Evolutionary conservation across 2,888 invertebrate species (phyloP).

Genomic region (Drosophila koepferae): DNA sequence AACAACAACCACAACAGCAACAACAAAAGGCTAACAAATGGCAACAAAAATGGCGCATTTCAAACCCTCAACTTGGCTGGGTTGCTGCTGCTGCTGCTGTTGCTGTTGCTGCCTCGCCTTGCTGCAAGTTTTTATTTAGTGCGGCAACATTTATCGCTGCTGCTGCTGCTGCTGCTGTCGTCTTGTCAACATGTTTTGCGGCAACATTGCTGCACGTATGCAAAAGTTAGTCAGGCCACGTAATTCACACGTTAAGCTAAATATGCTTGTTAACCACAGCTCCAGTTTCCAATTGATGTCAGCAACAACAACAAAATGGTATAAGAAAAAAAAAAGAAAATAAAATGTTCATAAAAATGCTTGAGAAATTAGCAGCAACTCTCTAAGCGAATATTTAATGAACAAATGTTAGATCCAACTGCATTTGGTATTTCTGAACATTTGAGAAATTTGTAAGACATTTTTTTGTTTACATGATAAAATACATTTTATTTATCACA

Average conservation of each 20-base stretch:
- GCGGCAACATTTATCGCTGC: conserved; percentile 55
- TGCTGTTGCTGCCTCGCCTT: conserved; percentile 59
- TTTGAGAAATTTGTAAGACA: neutral
- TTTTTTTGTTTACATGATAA: neutral
- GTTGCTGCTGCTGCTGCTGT: conserved; percentile 46
- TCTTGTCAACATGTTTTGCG: conserved; percentile 76
- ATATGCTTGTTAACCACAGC: conserved; percentile 62
- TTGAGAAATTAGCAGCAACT: conserved; percentile 7
- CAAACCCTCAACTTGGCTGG: conserved; percentile 61
- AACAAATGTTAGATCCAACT: neutral
- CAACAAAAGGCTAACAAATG: conserved; percentile 69
- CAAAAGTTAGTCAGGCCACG: conserved; percentile 75
- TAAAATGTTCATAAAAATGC: conserved; percentile 10
- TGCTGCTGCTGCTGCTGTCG: conserved; percentile 42
- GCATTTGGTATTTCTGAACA: neutral
- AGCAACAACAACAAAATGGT: conserved; percentile 9
- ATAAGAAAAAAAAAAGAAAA: neutral
- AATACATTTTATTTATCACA: neutral
- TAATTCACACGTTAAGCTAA: conserved; percentile 80
- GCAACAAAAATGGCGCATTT: conserved; percentile 82
- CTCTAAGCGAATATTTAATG: neutral
- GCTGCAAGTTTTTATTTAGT: conserved; percentile 63
- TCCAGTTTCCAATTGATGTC: conserved; percentile 29
- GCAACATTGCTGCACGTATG: conserved; percentile 78
- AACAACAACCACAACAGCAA: conserved; percentile 37